Conservation (phyloP, 1,140 invertebrate genomes). For the Portunus trituberculatus region DNA sequence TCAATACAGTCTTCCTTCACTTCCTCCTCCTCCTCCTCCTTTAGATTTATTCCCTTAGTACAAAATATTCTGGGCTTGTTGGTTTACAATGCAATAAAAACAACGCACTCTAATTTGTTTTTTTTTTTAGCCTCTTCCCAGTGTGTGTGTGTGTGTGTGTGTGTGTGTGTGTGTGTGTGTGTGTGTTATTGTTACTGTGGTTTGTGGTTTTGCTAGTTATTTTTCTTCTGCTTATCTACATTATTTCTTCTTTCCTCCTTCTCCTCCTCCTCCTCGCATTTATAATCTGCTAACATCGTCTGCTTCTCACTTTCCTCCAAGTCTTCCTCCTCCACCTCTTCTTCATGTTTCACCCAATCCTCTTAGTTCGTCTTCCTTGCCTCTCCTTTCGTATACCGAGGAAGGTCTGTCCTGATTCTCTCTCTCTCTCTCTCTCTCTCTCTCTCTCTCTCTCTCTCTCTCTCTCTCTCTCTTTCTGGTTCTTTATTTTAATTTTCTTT, state of each 20-base stretch:
- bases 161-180: constrained; percentile 15
- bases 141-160: too few species aligned
- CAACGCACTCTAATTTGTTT: not conserved
- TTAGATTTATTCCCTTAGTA: not conserved
- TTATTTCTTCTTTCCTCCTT: too few species aligned
- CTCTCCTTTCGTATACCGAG: too few species aligned
- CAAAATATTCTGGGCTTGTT: not conserved
- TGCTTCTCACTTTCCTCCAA: too few species aligned
- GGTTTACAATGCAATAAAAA: not conserved
- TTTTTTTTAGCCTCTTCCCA: too few species aligned
- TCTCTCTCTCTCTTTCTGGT: not conserved
- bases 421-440: too few species aligned
- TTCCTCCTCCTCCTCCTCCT: constrained; percentile 28
- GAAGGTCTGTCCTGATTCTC: too few species aligned
- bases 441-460: not conserved
- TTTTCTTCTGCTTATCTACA: too few species aligned
- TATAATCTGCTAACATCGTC: not conserved
- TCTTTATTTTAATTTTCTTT: not conserved
- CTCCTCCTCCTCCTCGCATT: not conserved
- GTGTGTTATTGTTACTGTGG: not conserved
- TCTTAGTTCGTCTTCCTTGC: too few species aligned
- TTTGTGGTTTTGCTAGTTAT: too few species aligned
- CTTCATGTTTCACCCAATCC: too few species aligned
- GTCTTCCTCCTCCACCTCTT: too few species aligned
- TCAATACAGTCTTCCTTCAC: not conserved